These are phyloP conservation scores for Pristiophorus japonicus DNA, from an alignment of 2,113 vertebrate species.

Conservation along the genomic window DNA sequence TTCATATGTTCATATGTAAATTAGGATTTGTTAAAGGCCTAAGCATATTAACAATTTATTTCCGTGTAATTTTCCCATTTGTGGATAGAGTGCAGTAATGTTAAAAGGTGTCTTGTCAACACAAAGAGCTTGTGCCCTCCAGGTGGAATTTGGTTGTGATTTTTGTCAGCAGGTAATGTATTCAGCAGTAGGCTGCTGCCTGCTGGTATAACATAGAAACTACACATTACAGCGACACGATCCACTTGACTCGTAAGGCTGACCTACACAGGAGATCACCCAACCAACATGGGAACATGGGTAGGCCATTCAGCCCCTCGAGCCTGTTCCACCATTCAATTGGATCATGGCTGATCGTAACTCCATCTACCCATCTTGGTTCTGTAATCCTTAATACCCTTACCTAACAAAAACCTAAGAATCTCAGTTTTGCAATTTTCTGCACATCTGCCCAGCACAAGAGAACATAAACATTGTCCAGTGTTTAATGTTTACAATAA, in stretches of 20 bases:
- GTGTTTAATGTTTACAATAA: neutral
- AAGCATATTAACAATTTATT: neutral
- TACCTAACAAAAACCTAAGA: neutral
- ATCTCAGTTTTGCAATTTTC: neutral
- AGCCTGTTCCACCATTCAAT: neutral
- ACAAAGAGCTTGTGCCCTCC: neutral
- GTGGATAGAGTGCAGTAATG: neutral
- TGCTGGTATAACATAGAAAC: neutral
- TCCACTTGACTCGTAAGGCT: neutral
- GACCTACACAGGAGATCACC: neutral
- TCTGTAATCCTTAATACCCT: neutral
- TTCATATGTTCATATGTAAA: too few species aligned
- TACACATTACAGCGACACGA: neutral
- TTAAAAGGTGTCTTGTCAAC: neutral
- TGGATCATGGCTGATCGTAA: neutral
- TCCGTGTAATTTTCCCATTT: neutral
- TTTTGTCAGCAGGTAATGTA: neutral
- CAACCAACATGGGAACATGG: neutral
- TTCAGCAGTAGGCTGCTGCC: constrained; percentile 8
- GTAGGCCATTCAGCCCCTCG: neutral
- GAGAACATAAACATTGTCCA: neutral
- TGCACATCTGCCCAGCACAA: neutral
- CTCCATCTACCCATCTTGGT: neutral
- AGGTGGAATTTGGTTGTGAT: neutral
- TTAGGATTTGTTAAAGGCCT: neutral